Evolutionary conservation across 2,113 vertebrate genomes (phyloP).

Genomic region (Halcyon senegalensis): DNA sequence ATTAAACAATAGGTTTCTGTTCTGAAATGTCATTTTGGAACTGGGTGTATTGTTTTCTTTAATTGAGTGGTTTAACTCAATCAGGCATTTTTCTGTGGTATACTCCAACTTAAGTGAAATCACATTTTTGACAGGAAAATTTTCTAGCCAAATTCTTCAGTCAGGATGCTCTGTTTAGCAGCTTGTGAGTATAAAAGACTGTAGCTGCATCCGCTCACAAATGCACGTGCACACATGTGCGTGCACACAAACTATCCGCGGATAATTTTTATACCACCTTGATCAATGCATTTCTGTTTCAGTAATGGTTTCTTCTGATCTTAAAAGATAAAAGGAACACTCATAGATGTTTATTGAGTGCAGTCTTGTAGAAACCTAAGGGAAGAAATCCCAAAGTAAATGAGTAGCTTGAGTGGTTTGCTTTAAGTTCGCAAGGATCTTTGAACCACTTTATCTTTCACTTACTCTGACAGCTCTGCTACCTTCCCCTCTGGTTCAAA

Average conservation of each 20-base stretch:
- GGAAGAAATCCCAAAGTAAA: neutral
- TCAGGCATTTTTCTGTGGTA: neutral
- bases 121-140: neutral
- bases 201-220: neutral
- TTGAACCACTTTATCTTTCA: neutral
- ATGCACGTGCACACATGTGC: neutral
- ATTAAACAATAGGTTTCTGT: conserved; percentile 14
- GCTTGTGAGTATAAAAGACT: neutral
- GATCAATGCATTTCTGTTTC: neutral
- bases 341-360: neutral
- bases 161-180: neutral
- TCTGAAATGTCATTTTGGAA: conserved; percentile 31
- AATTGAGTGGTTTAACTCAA: neutral
- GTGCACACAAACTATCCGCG: neutral
- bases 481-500: neutral
- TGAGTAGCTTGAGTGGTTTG: neutral
- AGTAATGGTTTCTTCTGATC: neutral
- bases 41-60: conserved; percentile 1
- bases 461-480: neutral
- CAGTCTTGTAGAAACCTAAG: neutral
- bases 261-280: neutral
- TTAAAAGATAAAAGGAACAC: neutral
- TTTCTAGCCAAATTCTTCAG: neutral
- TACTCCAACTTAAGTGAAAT: neutral
- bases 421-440: neutral